These are phyloP conservation scores for Puffinus mauretanicus DNA, from an alignment of 2,113 vertebrate species.

Conservation along the genomic window DNA sequence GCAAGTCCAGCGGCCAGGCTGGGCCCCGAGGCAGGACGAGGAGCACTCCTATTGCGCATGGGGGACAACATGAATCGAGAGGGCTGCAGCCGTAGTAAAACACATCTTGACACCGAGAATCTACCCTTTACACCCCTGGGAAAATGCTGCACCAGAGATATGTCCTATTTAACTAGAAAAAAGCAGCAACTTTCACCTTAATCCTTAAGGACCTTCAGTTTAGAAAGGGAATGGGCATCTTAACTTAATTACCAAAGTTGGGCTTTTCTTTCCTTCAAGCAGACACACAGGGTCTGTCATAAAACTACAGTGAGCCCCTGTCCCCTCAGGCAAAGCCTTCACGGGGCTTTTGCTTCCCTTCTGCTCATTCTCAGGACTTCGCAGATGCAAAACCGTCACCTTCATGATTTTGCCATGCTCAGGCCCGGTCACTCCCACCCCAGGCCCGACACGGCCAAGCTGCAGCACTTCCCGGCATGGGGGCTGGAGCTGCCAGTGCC, in stretches of 20 bases:
- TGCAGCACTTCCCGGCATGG: neutral
- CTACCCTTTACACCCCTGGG: neutral
- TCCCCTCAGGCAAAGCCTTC: neutral
- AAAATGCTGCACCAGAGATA: neutral
- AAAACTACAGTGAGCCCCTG: neutral
- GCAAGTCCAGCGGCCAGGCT: neutral
- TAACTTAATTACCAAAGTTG: neutral
- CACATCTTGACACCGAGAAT: neutral
- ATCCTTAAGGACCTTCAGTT: neutral
- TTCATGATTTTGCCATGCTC: rapidly evolving
- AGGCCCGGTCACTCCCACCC: rapidly evolving
- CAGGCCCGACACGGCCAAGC: too few relatives aligned
- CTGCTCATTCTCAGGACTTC: rapidly evolving
- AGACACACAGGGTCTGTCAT: neutral
- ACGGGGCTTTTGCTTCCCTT: neutral
- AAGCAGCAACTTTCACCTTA: neutral
- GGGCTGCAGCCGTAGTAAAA: neutral
- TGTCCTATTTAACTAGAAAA: neutral
- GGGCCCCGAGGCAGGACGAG: neutral
- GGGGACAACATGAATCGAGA: neutral
- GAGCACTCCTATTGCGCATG: rapidly evolving
- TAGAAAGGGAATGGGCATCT: neutral
- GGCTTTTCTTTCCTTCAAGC: neutral
- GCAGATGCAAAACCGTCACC: neutral
- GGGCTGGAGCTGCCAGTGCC: neutral